Percentiles rank a stretch among this genome's conserved stretches.
phyloP scores from a whole-genome alignment of 1,140 invertebrate genomes.

The Aphelenchoides avenae region DNA sequence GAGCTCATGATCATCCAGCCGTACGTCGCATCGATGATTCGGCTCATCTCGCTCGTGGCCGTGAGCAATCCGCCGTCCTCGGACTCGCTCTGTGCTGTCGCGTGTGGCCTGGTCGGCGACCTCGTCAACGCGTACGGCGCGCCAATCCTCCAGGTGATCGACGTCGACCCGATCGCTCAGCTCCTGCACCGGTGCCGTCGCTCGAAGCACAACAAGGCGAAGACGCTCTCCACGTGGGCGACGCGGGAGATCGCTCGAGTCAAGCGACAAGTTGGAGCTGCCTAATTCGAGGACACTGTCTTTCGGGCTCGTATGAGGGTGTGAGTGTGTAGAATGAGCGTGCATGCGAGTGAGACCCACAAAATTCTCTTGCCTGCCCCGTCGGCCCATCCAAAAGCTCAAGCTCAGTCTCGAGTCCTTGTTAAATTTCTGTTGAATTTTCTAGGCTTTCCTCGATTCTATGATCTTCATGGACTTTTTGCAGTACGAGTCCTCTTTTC shows the following conservation, averaged over 20 bases:
- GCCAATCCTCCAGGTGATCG: conserved; percentile 1
- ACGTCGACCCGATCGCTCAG: conserved; percentile 10
- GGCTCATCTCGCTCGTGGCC: conserved; percentile 30
- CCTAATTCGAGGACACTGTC: too few relatives aligned
- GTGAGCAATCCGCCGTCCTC: conserved; percentile 21
- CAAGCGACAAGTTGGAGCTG: conserved; percentile 30
- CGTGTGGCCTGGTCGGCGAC: conserved; percentile 36
- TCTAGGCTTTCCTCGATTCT: too few relatives aligned
- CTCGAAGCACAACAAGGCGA: conserved; percentile 37
- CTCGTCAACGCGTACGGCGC: conserved; percentile 34
- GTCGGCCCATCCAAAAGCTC: too few relatives aligned
- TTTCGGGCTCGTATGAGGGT: too few relatives aligned
- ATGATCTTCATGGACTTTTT: too few relatives aligned
- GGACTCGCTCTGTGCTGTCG: conserved; percentile 21
- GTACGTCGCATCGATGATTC: conserved; percentile 28
- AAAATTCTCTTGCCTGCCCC: too few relatives aligned
- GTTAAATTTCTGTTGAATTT: too few relatives aligned
- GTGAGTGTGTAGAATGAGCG: too few relatives aligned
- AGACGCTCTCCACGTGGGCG: conserved; percentile 39
- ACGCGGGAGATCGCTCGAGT: conserved; percentile 26
- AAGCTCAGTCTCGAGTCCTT: too few relatives aligned
- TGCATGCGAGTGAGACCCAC: too few relatives aligned
- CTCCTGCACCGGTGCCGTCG: conserved; percentile 24
- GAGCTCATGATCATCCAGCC: conserved; percentile 8
- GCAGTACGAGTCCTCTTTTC: too few relatives aligned